Base-by-base conservation (phyloP, 2,888 invertebrate genomes). In the Drosophila aldrichi region DNA sequence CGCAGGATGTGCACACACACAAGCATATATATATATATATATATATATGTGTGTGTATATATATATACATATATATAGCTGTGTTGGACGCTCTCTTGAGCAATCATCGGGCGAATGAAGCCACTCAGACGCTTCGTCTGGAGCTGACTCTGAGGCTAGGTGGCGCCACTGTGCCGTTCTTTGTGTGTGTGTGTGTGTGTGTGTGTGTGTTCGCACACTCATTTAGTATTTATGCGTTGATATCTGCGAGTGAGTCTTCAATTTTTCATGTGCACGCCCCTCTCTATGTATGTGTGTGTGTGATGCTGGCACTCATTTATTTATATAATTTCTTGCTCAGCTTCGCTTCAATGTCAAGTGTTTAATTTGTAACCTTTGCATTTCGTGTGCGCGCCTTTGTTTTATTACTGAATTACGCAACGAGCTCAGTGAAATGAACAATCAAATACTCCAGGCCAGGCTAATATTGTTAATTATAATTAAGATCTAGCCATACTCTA, bases 181-280 rank as follows among this genome's bases (percentile, higher is more conserved):
- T 38, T 69, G 49, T 64, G 55, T 32, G 16, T 58, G 3, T 10
- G 32, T 32, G 32, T 32, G 10, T 32, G 32, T 0, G 32, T 32
- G 32, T 60, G 52, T 62, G 52, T 64, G 56, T 70, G 55, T 61
- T 69, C 57, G 63, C 72, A 63, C 71, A 76, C 65, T 87, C 82
- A 87, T 87, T 80, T 79, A 84, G 73, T 89, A 89, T 87, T 89
- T 89, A 84, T 89, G 74, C 76, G 85, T 74, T 87, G 82, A 87
- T 87, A 87, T 84, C 87, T 87, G 72, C 75, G 79, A 82, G 68
- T 80, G 64, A 85, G 83, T 74, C 76, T 82, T 84, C 69, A 87
- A 84, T 84, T 87, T 87, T 74, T 69, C 70, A 79, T 74, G 64
- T 56, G 74, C 69, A 49, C 41, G 43, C 32, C 25, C 36, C 38